phyloP scores from a whole-genome alignment of 1,140 invertebrate species.

The Eupeodes corollae region DNA sequence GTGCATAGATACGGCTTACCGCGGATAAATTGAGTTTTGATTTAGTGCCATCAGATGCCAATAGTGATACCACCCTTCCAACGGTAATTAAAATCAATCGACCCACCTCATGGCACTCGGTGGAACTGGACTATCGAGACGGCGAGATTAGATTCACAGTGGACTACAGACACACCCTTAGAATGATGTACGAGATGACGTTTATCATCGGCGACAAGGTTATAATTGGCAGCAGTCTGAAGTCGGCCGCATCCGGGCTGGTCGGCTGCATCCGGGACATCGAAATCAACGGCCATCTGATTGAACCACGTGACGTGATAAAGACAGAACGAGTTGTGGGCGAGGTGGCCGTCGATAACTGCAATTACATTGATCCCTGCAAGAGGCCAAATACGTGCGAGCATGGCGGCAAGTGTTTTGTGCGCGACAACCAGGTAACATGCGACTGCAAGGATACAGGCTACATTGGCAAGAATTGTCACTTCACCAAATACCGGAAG shows the following conservation, averaged over 20 bases:
- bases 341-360: conserved; percentile 83
- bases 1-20: conserved; percentile 53
- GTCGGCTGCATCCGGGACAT: conserved; percentile 85
- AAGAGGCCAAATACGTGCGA: conserved; percentile 79
- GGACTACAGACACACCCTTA: conserved; percentile 60
- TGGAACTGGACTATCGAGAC: conserved; percentile 63
- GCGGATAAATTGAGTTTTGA: conserved; percentile 76
- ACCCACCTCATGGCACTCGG: conserved; percentile 62
- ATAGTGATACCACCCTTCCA: conserved; percentile 59
- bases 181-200: conserved; percentile 50
- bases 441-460: conserved; percentile 83
- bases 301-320: conserved; percentile 64
- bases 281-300: conserved; percentile 58
- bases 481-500: conserved; percentile 79
- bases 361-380: conserved; percentile 82
- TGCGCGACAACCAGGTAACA: conserved; percentile 72
- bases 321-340: conserved; percentile 69
- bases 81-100: conserved; percentile 67
- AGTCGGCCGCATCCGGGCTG: conserved; percentile 55
- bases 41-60: conserved; percentile 53
- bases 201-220: conserved; percentile 49
- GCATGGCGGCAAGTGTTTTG: conserved; percentile 79
- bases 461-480: conserved; percentile 83
- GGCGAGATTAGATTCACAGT: conserved; percentile 61
- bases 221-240: conserved; percentile 64